Percentiles rank a stretch among this genome's conserved stretches.
These are phyloP conservation scores for Galbula dea DNA, from an alignment of 2,113 vertebrate genomes.

Conservation along the genomic window DNA sequence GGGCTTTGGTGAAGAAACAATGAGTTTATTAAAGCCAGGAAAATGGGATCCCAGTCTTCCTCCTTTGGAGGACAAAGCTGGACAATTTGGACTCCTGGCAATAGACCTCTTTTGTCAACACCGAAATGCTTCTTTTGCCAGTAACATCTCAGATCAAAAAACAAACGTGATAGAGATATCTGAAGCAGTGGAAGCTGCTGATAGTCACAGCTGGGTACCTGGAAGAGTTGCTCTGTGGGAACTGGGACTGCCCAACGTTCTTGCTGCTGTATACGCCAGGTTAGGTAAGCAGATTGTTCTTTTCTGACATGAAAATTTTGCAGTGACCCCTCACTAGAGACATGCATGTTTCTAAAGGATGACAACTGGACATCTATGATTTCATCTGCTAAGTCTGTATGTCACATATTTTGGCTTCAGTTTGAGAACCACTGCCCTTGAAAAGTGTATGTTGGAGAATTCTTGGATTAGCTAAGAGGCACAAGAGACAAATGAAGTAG, in stretches of 20 bases:
- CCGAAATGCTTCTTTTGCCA: neutral
- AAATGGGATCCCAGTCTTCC: neutral
- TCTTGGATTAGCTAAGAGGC: neutral
- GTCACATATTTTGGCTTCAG: neutral
- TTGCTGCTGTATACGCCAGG: fast-evolving
- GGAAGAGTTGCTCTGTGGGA: neutral
- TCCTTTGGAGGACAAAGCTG: neutral
- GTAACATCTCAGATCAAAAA: neutral
- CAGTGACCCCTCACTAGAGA: neutral
- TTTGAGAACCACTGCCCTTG: neutral
- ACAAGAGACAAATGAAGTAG: neutral
- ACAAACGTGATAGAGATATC: neutral
- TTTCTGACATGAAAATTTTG: neutral
- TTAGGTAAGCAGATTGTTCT: neutral
- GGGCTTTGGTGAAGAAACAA: neutral
- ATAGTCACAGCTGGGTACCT: neutral
- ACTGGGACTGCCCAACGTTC: neutral
- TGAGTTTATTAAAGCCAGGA: slow-evolving; percentile 4
- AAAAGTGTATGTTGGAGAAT: neutral
- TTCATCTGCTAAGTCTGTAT: neutral
- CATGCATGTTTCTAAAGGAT: neutral
- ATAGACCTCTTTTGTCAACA: neutral
- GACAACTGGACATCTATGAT: neutral
- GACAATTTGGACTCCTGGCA: neutral
- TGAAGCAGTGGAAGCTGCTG: neutral